These are phyloP conservation scores for Lithophane socia DNA, from an alignment of 2,888 invertebrate species.

Conservation along the genomic window DNA sequence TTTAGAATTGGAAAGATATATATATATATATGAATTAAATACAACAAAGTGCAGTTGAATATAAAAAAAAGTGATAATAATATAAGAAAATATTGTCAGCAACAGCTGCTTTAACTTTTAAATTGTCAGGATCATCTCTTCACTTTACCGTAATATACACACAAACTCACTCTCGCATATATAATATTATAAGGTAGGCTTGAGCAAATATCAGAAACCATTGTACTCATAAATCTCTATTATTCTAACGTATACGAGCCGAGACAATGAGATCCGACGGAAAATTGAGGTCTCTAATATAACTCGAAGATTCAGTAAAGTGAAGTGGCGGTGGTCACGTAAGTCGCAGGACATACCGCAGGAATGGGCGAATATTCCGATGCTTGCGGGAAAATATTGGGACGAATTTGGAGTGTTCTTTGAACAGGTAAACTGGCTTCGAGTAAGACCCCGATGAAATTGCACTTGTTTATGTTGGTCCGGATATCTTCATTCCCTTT, in stretches of 20 bases:
- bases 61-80: background rate
- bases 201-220: conserved; percentile 48
- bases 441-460: conserved; percentile 48
- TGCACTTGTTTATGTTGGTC: conserved; percentile 39
- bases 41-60: background rate
- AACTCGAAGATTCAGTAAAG: conserved; percentile 51
- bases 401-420: conserved; percentile 50
- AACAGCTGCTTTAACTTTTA: background rate
- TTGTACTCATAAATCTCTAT: conserved; percentile 56
- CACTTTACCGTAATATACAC: background rate
- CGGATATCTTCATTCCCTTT: conserved; percentile 24
- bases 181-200: conserved; percentile 18
- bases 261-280: conserved; percentile 45
- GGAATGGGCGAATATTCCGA: conserved; percentile 47
- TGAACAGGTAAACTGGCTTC: conserved; percentile 49
- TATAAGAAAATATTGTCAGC: background rate
- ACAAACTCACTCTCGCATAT: conserved; percentile 18
- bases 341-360: conserved; percentile 46
- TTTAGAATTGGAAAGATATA: background rate
- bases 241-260: conserved; percentile 50
- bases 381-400: conserved; percentile 56
- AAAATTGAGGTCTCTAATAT: conserved; percentile 56
- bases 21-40: too few relatives aligned
- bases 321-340: conserved; percentile 61
- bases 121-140: background rate